Base-by-base conservation (phyloP, 1,140 invertebrate genomes). In the Anoplolepis gracilipes region DNA sequence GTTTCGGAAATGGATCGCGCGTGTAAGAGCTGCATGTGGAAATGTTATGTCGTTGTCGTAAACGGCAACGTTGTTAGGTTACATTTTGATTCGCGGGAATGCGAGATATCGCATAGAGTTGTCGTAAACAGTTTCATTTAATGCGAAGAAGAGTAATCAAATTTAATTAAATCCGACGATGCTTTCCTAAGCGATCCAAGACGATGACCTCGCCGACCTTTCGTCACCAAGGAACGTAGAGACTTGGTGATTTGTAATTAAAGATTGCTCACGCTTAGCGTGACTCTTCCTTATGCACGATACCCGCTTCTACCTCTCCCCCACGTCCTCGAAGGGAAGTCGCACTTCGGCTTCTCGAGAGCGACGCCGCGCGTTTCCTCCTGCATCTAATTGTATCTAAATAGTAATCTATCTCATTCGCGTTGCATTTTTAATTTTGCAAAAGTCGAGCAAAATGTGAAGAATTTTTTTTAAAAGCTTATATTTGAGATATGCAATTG, bases 201-300 rank as follows among this genome's bases (percentile, higher is more conserved):
- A 62, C 78, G 78, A 42, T 49, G 67, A 72, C 22, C 67, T 22
- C 36, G 78, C 39, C 67, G 78, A 81, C 25, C 28, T 70, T 13
- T 70, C 77, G 86, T 88, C 85, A 85, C 85, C 85, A 85, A 85
- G 89, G 81, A 86, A 89, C 86, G 90, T 88, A 92, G 85, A 90
- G 88, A 90, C 86, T 89, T 88, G 88, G 77, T 79, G 84, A 84
- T 70, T 59, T 67, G 25, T 87, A 90, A 81, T 78, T 87, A 61
- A 90, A 85, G 78, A 91, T 59, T 42, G 89, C 85, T 88, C 85
- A 84, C 88, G 86, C 79, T 86, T 88, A 87, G 86, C 91, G 91
- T 85, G 85, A 73, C 72, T 76, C 61, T 57, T 90, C 91, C 88
- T 85, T 67, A 77, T 93, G 92, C 92, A 93, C 92, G 92, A 90